phyloP scores from a whole-genome alignment of 2,888 invertebrate genomes.

The Microctonus aethiopoides region DNA sequence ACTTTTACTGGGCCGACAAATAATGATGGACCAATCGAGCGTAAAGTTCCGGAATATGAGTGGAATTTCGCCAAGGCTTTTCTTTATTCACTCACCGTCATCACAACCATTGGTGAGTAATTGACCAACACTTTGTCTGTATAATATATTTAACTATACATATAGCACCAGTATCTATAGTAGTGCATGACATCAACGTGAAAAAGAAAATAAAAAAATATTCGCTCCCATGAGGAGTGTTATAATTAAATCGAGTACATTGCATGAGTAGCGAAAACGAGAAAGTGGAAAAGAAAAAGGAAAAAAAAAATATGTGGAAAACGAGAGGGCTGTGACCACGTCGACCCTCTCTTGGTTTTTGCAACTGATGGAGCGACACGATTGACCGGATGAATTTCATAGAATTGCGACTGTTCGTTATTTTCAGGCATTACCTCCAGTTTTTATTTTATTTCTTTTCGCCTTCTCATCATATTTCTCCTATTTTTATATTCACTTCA shows the following conservation, averaged over 20 bases:
- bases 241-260: slow-evolving; percentile 27
- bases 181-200: neutral
- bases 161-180: neutral
- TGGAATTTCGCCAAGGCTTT: slow-evolving; percentile 93
- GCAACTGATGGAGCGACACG: slow-evolving; percentile 8
- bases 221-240: slow-evolving; percentile 10
- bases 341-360: neutral
- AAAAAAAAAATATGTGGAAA: neutral
- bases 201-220: slow-evolving; percentile 4
- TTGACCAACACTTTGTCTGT: slow-evolving; percentile 17
- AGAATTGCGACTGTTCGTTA: slow-evolving; percentile 19
- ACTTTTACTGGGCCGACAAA: slow-evolving; percentile 59
- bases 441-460: neutral
- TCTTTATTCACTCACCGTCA: slow-evolving; percentile 92
- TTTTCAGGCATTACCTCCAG: neutral
- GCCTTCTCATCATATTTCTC: neutral
- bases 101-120: slow-evolving; percentile 89
- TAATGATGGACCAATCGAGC: slow-evolving; percentile 52
- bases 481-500: neutral
- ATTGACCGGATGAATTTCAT: slow-evolving; percentile 17
- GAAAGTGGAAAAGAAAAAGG: neutral
- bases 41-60: slow-evolving; percentile 72
- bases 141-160: neutral
- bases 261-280: neutral
- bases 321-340: neutral